A percentile compares a stretch with the other conserved stretches of the same genome.
phyloP scores from a whole-genome alignment of 2,888 invertebrate species.

The Pantelozetes paolii region DNA sequence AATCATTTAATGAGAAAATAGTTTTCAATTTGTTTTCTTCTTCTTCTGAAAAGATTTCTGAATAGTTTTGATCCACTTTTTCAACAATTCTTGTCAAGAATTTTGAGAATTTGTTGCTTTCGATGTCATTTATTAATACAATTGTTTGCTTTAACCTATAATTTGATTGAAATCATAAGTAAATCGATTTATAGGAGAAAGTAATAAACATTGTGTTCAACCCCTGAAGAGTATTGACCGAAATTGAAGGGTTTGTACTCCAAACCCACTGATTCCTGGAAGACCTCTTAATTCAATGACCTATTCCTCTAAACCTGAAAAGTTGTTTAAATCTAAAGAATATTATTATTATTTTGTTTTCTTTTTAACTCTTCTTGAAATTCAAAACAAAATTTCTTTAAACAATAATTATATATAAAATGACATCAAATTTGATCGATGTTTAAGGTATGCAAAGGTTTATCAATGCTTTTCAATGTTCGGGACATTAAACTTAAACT shows the following conservation, averaged over 20 bases:
- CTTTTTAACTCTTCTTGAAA: background rate
- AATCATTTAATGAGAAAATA: background rate
- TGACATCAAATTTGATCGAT: background rate
- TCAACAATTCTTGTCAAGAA: background rate
- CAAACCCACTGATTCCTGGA: background rate
- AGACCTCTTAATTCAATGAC: slow-evolving; percentile 9
- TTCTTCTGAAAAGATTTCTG: background rate
- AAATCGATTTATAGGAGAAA: background rate
- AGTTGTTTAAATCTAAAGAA: background rate
- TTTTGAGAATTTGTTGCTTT: background rate
- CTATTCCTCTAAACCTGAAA: background rate
- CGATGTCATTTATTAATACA: background rate
- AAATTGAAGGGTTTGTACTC: background rate
- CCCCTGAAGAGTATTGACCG: background rate
- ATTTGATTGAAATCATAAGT: background rate
- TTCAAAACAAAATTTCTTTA: background rate
- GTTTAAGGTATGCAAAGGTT: too few relatives aligned
- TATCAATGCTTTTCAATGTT: too few relatives aligned
- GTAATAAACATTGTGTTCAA: background rate
- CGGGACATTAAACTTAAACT: too few relatives aligned
- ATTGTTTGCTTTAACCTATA: background rate
- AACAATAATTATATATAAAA: background rate
- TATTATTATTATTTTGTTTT: background rate
- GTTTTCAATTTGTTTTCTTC: slow-evolving; percentile 1
- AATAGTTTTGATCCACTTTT: background rate